A percentile compares a stretch with the other conserved stretches of the same genome.
phyloP scores from a whole-genome alignment of 2,888 invertebrate species.

The Pristionchus fissidentatus region DNA sequence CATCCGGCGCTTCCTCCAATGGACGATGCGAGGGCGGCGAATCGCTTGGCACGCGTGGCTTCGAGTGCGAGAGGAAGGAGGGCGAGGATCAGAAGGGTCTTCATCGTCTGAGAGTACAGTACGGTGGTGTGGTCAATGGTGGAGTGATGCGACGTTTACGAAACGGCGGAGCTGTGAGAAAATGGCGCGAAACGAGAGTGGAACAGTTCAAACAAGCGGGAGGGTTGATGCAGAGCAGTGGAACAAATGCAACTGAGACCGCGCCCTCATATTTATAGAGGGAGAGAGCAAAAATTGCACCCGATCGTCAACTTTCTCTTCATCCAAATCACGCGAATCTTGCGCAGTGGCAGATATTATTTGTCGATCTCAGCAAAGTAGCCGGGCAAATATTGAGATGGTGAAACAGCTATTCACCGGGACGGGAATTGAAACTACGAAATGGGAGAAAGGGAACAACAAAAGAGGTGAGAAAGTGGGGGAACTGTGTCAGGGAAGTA shows the following conservation, averaged over 20 bases:
- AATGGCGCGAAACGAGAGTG: background rate
- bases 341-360: slow-evolving; percentile 8
- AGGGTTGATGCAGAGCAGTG: background rate
- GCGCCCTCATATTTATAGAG: slow-evolving; percentile 37
- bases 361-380: slow-evolving; percentile 22
- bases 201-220: background rate
- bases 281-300: no score
- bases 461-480: background rate
- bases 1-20: slow-evolving; percentile 72
- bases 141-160: background rate
- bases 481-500: no score
- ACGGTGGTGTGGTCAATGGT: background rate
- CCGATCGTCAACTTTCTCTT: no score
- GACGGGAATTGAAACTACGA: background rate
- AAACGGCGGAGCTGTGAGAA: slow-evolving; percentile 2
- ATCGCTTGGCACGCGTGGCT: slow-evolving; percentile 44
- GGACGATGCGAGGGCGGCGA: slow-evolving; percentile 64
- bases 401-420: slow-evolving; percentile 4
- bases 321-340: slow-evolving; percentile 21
- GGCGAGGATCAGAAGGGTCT: slow-evolving; percentile 38
- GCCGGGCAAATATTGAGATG: slow-evolving; percentile 30
- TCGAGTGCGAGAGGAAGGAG: slow-evolving; percentile 28
- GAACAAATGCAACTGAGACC: no score
- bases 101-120: slow-evolving; percentile 34
- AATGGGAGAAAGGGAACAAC: background rate